Evolutionary conservation across 2,113 vertebrate genomes (phyloP).

Genomic region (Aegithalos caudatus): DNA sequence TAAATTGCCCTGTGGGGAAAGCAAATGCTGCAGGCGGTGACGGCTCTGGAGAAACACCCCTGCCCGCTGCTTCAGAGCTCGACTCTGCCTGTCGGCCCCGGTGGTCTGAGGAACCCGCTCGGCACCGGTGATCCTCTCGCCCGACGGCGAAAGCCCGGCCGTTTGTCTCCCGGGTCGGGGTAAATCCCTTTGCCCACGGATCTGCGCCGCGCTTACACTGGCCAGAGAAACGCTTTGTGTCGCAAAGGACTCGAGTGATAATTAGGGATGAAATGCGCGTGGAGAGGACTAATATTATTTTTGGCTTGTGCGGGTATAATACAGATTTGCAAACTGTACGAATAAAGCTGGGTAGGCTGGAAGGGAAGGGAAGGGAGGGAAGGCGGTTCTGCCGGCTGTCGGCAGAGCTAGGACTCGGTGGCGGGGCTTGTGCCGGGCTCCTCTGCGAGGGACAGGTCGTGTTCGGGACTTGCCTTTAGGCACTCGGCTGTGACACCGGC

Average conservation of each 20-base stretch:
- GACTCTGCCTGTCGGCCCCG: not conserved
- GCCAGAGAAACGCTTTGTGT: not conserved
- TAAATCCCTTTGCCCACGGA: not conserved
- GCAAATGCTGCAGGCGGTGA: not conserved
- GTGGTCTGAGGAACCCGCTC: not conserved
- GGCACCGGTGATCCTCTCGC: not conserved
- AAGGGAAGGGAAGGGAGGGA: not conserved
- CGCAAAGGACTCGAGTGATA: conserved; percentile 42
- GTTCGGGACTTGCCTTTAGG: not conserved
- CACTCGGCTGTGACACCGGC: not conserved
- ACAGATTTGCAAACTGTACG: not conserved
- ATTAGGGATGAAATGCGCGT: conserved; percentile 45
- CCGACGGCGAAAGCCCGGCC: not conserved
- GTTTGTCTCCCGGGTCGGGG: not conserved
- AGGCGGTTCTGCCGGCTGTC: not conserved
- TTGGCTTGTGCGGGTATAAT: conserved; percentile 35
- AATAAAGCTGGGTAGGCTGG: not conserved
- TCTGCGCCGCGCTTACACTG: not conserved
- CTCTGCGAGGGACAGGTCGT: not conserved
- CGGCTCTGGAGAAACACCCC: not conserved
- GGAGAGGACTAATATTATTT: conserved; percentile 52
- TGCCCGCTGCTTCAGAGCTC: not conserved
- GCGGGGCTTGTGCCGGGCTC: not conserved
- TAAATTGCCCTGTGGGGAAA: not conserved
- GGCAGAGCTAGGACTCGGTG: not conserved